Conservation (phyloP, 2,797 vertebrate species). For the Tadarida brasiliensis region DNA sequence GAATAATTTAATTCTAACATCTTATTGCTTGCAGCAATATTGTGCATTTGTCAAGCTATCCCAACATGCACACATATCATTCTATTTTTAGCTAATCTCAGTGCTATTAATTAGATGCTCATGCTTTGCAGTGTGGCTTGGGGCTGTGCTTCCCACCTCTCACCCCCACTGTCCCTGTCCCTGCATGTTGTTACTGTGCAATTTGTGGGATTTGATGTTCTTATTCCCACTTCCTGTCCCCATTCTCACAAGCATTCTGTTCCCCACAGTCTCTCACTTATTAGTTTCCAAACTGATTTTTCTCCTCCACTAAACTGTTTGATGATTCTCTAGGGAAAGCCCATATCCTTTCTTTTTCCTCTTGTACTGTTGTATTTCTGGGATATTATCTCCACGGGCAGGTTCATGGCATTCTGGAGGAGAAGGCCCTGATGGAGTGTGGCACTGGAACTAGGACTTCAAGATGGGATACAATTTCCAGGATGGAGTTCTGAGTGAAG, state of each 20-base stretch:
- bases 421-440: neutral
- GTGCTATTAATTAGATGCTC: neutral
- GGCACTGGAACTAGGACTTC: neutral
- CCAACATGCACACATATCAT: neutral
- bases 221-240: neutral
- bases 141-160: neutral
- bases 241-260: neutral
- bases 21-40: neutral
- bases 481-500: neutral
- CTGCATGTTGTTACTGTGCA: neutral
- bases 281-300: neutral
- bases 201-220: neutral
- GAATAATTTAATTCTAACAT: slow-evolving; percentile 61
- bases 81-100: neutral
- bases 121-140: neutral
- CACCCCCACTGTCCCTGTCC: no score
- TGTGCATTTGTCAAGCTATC: slow-evolving; percentile 28
- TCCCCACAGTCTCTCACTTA: neutral
- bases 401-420: neutral
- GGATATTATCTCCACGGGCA: neutral
- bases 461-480: neutral
- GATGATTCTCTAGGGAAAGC: neutral
- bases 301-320: neutral
- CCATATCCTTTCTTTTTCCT: neutral
- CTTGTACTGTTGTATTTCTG: neutral